Evolutionary conservation across 2,888 invertebrate species (phyloP).

Genomic region (Lycophotia porphyrea): DNA sequence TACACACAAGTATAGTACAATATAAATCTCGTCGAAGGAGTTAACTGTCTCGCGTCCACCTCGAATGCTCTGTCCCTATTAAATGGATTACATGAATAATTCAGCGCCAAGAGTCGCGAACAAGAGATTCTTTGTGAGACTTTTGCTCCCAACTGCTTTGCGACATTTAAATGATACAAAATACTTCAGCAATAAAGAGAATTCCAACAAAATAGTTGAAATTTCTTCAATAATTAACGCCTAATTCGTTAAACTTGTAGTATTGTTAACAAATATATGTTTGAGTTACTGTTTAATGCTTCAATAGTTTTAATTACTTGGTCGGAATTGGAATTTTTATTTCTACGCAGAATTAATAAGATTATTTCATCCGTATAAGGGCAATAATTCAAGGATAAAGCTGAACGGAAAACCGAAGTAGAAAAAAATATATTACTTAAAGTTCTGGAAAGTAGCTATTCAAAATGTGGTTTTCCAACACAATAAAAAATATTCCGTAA

Average conservation of each 20-base stretch:
- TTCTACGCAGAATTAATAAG: background rate
- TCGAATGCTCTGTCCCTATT: constrained; percentile 74
- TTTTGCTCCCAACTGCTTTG: constrained; percentile 63
- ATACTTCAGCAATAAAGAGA: constrained; percentile 41
- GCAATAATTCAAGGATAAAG: constrained; percentile 7
- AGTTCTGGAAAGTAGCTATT: constrained; percentile 34
- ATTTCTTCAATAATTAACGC: constrained; percentile 43
- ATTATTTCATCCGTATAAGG: background rate
- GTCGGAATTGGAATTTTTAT: background rate
- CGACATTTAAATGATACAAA: constrained; percentile 60
- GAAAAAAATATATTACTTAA: constrained; percentile 17
- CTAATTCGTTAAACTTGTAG: constrained; percentile 42
- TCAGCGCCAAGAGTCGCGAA: constrained; percentile 80
- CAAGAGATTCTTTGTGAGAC: constrained; percentile 72
- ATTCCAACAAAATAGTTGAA: constrained; percentile 41
- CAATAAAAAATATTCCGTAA: constrained; percentile 17
- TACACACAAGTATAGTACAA: constrained; percentile 68
- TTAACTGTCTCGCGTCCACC: constrained; percentile 65
- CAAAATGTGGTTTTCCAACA: constrained; percentile 29
- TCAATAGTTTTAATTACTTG: constrained; percentile 12
- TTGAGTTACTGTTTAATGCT: constrained; percentile 6
- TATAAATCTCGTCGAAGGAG: constrained; percentile 71
- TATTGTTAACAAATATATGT: constrained; percentile 25
- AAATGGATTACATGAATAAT: constrained; percentile 89
- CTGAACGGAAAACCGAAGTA: background rate